phyloP scores from a whole-genome alignment of 2,888 invertebrate genomes.

The Hemicrepidius hirtus region DNA sequence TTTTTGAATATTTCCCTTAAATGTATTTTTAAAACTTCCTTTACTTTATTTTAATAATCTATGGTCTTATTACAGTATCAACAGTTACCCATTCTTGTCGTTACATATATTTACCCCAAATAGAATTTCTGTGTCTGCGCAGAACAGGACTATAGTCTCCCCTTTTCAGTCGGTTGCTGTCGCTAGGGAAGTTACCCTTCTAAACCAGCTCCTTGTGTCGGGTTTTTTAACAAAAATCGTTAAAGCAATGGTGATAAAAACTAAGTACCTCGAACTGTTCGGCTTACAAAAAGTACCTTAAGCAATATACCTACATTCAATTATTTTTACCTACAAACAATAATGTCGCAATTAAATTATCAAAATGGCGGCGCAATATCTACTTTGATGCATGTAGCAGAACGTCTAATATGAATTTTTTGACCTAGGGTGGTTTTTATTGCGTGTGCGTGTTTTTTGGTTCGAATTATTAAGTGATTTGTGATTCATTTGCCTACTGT shows the following conservation, averaged over 20 bases:
- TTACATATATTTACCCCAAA: conserved; percentile 38
- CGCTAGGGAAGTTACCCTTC: conserved; percentile 44
- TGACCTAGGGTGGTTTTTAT: conserved; percentile 28
- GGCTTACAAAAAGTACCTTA: not conserved
- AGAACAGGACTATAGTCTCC: conserved; percentile 42
- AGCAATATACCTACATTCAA: conserved; percentile 28
- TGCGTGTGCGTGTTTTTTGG: conserved; percentile 34
- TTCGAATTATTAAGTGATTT: conserved; percentile 38
- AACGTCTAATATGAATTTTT: conserved; percentile 39
- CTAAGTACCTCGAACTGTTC: not conserved
- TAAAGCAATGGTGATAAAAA: conserved; percentile 34
- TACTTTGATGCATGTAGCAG: conserved; percentile 31
- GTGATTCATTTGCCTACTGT: conserved; percentile 35
- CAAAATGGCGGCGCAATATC: conserved; percentile 45
- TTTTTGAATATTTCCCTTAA: too few species aligned
- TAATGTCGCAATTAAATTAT: conserved; percentile 18
- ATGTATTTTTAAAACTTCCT: too few species aligned
- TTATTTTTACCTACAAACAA: conserved; percentile 26
- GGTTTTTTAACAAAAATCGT: conserved; percentile 18
- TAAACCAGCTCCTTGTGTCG: conserved; percentile 25
- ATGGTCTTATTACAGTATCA: not conserved
- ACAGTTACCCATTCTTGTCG: not conserved
- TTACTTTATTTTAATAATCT: not conserved
- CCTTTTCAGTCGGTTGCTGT: conserved; percentile 47
- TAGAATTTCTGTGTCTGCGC: conserved; percentile 44